A percentile compares a stretch with the other conserved stretches of the same genome.
These are phyloP conservation scores for Brachyrhaphis roseni DNA, from an alignment of 2,797 vertebrate genomes.

Conservation along the genomic window DNA sequence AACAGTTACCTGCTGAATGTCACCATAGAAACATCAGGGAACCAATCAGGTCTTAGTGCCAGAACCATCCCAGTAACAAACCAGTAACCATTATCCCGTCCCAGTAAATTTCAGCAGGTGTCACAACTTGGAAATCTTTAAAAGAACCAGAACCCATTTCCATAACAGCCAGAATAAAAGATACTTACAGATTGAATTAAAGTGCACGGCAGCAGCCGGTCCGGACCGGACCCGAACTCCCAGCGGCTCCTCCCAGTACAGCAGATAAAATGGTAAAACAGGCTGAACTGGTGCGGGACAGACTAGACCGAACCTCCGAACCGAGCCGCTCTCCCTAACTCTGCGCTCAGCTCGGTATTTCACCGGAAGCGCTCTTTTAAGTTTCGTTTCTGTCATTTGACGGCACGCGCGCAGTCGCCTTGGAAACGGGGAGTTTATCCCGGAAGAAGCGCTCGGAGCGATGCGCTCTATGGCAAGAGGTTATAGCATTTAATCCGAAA, in stretches of 20 bases:
- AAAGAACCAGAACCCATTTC: neutral
- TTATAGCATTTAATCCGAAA: neutral
- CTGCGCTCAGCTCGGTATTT: neutral
- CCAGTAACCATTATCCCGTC: neutral
- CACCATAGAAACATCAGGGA: neutral
- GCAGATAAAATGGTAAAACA: neutral
- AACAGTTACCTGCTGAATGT: too few relatives aligned
- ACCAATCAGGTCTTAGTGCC: neutral
- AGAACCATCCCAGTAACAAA: neutral
- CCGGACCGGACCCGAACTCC: neutral
- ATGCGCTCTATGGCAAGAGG: neutral
- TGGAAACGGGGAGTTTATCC: neutral
- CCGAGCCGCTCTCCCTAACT: neutral
- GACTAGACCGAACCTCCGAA: neutral
- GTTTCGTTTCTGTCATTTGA: slow-evolving; percentile 4
- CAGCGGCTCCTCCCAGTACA: neutral
- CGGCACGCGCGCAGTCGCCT: neutral
- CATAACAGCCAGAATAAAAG: neutral
- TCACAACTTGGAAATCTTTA: neutral
- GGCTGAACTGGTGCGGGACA: neutral
- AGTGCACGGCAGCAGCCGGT: neutral
- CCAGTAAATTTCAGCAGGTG: neutral
- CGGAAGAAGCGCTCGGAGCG: neutral
- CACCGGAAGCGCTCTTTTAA: neutral
- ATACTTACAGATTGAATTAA: neutral